Percentiles rank a stretch among this genome's conserved stretches.
These are phyloP conservation scores for Dolichopus griseipennis DNA, from an alignment of 2,888 invertebrate species.

Conservation along the genomic window DNA sequence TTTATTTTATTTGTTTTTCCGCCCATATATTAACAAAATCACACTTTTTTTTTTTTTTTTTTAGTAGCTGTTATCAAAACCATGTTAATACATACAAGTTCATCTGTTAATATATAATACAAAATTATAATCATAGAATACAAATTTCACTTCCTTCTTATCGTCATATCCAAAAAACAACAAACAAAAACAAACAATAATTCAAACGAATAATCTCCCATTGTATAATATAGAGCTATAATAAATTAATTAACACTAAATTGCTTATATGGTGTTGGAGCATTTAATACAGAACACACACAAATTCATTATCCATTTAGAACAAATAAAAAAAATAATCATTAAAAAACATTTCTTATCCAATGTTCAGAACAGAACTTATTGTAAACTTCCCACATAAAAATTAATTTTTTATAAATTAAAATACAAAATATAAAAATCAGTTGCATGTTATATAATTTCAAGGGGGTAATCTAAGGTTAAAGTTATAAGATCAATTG, in stretches of 20 bases:
- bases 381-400: not conserved
- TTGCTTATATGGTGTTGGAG: not conserved
- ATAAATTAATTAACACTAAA: not conserved
- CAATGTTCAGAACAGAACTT: not conserved
- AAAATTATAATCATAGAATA: not conserved
- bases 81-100: not conserved
- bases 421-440: too few species aligned
- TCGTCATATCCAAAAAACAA: not conserved
- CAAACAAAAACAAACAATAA: not conserved
- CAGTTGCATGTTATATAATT: too few species aligned
- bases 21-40: constrained; percentile 4
- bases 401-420: not conserved
- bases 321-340: not conserved
- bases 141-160: not conserved
- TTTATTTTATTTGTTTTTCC: not conserved
- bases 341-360: not conserved
- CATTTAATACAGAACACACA: not conserved
- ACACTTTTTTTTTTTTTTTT: not conserved
- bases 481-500: too few species aligned
- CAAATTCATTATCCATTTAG: not conserved
- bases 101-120: not conserved
- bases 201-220: not conserved
- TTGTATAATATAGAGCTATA: not conserved
- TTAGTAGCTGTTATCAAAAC: too few species aligned
- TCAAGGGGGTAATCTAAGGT: too few species aligned